A percentile compares a stretch with the other conserved stretches of the same genome.
These are phyloP conservation scores for Sogatella furcifera DNA, from an alignment of 1,140 invertebrate genomes.

Conservation along the genomic window DNA sequence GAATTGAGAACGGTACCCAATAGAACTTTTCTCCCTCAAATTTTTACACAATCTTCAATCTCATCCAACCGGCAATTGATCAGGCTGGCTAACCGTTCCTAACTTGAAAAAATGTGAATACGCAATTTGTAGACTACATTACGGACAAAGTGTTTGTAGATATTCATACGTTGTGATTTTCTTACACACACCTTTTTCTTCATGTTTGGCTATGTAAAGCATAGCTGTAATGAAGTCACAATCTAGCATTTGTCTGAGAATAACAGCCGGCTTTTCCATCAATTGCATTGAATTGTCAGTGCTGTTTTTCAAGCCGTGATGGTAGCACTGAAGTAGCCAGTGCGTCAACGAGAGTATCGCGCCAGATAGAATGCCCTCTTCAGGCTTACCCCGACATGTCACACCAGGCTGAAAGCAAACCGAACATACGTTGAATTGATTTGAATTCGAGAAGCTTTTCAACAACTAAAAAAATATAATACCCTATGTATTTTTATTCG, in stretches of 20 bases:
- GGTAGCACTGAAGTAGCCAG: slow-evolving; percentile 73
- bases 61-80: too few relatives aligned
- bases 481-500: too few relatives aligned
- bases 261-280: slow-evolving; percentile 53
- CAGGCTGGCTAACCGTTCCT: too few relatives aligned
- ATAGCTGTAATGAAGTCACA: slow-evolving; percentile 69
- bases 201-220: slow-evolving; percentile 69
- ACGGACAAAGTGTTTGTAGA: too few relatives aligned
- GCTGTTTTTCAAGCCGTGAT: slow-evolving; percentile 39
- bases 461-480: too few relatives aligned
- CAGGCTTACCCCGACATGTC: slow-evolving; percentile 62
- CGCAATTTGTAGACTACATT: too few relatives aligned
- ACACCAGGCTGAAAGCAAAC: slow-evolving; percentile 34
- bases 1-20: too few relatives aligned
- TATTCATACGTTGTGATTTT: background rate
- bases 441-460: too few relatives aligned
- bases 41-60: too few relatives aligned
- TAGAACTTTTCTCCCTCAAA: too few relatives aligned
- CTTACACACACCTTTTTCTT: slow-evolving; percentile 41
- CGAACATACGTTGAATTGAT: too few relatives aligned
- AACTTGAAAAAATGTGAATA: too few relatives aligned
- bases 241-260: slow-evolving; percentile 57
- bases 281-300: slow-evolving; percentile 35
- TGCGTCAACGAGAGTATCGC: slow-evolving; percentile 63
- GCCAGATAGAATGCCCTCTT: slow-evolving; percentile 63